Conservation (phyloP, 2,888 invertebrate genomes). For the Corbicula japonica region DNA sequence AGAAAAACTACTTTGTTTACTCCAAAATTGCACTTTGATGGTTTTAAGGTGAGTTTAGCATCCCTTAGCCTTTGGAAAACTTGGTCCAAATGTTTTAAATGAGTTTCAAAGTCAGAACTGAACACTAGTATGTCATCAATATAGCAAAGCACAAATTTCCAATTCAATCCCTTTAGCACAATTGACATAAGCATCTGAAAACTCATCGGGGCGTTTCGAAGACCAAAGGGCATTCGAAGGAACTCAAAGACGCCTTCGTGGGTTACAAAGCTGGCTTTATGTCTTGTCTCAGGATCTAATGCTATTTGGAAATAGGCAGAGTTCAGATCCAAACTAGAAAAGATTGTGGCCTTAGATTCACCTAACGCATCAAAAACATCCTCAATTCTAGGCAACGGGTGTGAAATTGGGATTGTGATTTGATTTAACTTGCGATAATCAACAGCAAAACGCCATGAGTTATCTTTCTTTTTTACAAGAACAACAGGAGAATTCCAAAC, state of each 20-base stretch:
- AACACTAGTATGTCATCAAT: conserved; percentile 69
- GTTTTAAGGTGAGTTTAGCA: conserved; percentile 58
- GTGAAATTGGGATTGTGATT: no score
- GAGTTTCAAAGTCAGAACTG: conserved; percentile 53
- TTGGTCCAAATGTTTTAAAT: conserved; percentile 45
- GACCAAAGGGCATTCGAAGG: conserved; percentile 69
- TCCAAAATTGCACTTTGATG: conserved; percentile 60
- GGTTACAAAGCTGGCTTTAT: no score
- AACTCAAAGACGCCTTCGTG: no score
- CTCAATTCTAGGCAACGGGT: conserved; percentile 43
- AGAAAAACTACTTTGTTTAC: conserved; percentile 48
- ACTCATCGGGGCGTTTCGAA: conserved; percentile 57
- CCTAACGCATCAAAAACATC: conserved; percentile 46
- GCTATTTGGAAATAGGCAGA: no score
- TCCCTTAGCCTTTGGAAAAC: conserved; percentile 57
- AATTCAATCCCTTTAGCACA: conserved; percentile 57
- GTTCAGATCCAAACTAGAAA: conserved; percentile 32
- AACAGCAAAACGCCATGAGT: conserved; percentile 42
- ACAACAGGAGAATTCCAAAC: conserved; percentile 48
- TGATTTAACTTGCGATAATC: conserved; percentile 51
- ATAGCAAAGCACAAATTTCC: conserved; percentile 65
- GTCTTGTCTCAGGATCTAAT: no score
- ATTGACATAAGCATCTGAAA: conserved; percentile 59
- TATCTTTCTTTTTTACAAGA: conserved; percentile 30
- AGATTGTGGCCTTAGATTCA: conserved; percentile 23